phyloP scores from a whole-genome alignment of 2,888 invertebrate species.

The Linnaemya vulpina region DNA sequence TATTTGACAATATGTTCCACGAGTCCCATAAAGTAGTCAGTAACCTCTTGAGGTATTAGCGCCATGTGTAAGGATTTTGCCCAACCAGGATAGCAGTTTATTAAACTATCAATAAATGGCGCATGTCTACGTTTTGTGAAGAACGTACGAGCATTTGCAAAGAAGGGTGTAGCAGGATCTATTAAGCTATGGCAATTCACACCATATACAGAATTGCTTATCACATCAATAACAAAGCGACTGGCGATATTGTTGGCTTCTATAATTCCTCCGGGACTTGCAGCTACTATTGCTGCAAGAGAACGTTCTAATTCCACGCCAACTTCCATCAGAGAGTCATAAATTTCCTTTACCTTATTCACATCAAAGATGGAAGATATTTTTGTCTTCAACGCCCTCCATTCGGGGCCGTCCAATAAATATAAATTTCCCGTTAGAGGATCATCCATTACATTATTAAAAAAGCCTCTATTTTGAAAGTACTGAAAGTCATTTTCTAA shows the following conservation, averaged over 20 bases:
- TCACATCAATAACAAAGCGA: conserved; percentile 84
- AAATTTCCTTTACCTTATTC: conserved; percentile 84
- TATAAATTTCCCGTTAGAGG: conserved; percentile 81
- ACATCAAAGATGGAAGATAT: conserved; percentile 83
- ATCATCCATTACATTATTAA: conserved; percentile 79
- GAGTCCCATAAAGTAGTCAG: conserved; percentile 77
- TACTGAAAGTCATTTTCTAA: conserved; percentile 74
- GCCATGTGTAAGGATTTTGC: conserved; percentile 75
- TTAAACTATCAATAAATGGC: conserved; percentile 55
- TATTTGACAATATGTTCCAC: conserved; percentile 80
- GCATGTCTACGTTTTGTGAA: conserved; percentile 68
- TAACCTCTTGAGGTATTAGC: conserved; percentile 72
- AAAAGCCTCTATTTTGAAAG: conserved; percentile 75
- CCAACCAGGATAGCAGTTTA: conserved; percentile 74
- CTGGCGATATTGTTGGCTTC: conserved; percentile 81
- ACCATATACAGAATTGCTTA: conserved; percentile 83
- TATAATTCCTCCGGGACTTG: not conserved
- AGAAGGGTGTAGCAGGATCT: conserved; percentile 81
- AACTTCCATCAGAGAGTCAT: conserved; percentile 77
- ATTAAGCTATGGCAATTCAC: conserved; percentile 83
- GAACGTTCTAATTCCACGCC: conserved; percentile 72
- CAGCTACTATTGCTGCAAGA: conserved; percentile 60
- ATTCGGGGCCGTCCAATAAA: conserved; percentile 79
- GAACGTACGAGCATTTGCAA: conserved; percentile 75
- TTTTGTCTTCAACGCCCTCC: conserved; percentile 82